phyloP scores from a whole-genome alignment of 2,888 invertebrate genomes.

The Drosophila conformis region DNA sequence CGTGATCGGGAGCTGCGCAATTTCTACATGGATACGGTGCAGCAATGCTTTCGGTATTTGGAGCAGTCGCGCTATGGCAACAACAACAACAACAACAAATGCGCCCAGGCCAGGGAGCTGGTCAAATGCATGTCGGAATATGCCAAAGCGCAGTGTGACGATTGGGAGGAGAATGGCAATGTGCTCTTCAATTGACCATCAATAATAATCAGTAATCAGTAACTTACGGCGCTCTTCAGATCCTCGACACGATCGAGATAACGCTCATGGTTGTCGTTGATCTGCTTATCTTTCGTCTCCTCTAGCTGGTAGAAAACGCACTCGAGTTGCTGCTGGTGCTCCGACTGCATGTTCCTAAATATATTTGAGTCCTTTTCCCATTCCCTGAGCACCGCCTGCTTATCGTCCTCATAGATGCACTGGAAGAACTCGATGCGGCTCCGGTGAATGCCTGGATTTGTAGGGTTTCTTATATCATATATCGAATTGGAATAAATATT shows the following conservation, averaged over 20 bases:
- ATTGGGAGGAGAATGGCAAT: conserved; percentile 88
- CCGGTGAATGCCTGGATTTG: conserved; percentile 86
- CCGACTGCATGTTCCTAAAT: conserved; percentile 86
- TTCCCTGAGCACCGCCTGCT: conserved; percentile 86
- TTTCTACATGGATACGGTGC: conserved; percentile 89
- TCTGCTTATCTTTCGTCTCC: conserved; percentile 83
- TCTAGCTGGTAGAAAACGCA: conserved; percentile 87
- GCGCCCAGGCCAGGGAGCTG: conserved; percentile 86
- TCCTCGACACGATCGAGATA: conserved; percentile 86
- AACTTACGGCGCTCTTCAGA: conserved; percentile 85
- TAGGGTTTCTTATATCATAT: neutral
- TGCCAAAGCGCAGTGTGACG: conserved; percentile 90
- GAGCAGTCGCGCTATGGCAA: conserved; percentile 86
- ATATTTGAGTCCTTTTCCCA: conserved; percentile 87
- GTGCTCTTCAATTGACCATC: conserved; percentile 83
- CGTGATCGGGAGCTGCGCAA: conserved; percentile 88
- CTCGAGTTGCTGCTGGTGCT: conserved; percentile 87
- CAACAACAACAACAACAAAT: conserved; percentile 85
- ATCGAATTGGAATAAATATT: neutral
- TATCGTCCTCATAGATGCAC: conserved; percentile 87
- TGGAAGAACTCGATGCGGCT: conserved; percentile 87
- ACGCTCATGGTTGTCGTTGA: conserved; percentile 84
- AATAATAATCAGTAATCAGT: neutral
- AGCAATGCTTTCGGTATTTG: conserved; percentile 89
- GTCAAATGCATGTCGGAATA: conserved; percentile 89